Evolutionary conservation across 1,140 invertebrate species (phyloP).

Genomic region (Dendroctonus ponderosae): DNA sequence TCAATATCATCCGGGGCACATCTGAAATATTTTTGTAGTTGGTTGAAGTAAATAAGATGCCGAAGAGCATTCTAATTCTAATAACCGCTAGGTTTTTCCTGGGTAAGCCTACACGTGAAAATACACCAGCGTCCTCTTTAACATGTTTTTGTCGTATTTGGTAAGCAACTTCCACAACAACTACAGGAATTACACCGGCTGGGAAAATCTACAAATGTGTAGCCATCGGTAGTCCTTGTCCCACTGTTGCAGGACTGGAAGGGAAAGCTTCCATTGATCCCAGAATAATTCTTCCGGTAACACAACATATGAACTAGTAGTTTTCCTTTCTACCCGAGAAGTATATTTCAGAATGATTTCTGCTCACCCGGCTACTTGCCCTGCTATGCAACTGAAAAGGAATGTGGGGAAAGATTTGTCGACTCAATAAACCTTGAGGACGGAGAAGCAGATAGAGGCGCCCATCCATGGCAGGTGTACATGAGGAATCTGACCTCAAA

Average conservation of each 20-base stretch:
- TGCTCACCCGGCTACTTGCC: slow-evolving; percentile 11
- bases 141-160: neutral
- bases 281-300: slow-evolving; percentile 44
- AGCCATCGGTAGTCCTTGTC: slow-evolving; percentile 31
- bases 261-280: slow-evolving; percentile 38
- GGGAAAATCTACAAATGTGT: slow-evolving; percentile 40
- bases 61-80: no score
- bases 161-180: no score
- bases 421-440: slow-evolving; percentile 1
- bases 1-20: no score
- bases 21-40: no score
- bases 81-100: no score
- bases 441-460: slow-evolving; percentile 12
- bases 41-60: no score
- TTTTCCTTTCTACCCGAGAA: no score
- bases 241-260: slow-evolving; percentile 7
- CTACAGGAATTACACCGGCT: slow-evolving; percentile 26
- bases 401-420: slow-evolving; percentile 15
- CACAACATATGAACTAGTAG: no score
- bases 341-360: slow-evolving; percentile 8
- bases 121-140: no score
- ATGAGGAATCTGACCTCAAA: slow-evolving; percentile 40
- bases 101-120: no score
- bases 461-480: slow-evolving; percentile 46
- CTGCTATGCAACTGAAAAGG: slow-evolving; percentile 15